A percentile compares a stretch with the other conserved stretches of the same genome.
These are phyloP conservation scores for Carduelis carduelis DNA, from an alignment of 2,797 vertebrate genomes.

Conservation along the genomic window DNA sequence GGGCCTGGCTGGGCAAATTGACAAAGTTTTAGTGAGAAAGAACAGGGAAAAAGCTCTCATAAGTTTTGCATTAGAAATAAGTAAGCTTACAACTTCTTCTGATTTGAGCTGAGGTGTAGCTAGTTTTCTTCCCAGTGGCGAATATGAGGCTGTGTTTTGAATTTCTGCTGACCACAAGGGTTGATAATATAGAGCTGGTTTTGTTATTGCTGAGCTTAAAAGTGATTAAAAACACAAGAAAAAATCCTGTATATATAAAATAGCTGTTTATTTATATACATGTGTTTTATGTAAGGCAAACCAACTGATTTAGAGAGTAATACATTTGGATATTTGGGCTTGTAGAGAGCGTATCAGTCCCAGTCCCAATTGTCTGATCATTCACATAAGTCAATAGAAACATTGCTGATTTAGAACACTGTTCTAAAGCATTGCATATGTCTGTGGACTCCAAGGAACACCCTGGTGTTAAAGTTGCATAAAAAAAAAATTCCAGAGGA, in stretches of 20 bases:
- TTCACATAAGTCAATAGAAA: background rate
- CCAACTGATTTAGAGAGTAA: background rate
- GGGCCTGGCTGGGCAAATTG: background rate
- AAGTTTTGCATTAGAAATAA: background rate
- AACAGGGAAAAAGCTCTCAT: fast-evolving
- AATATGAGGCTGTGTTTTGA: background rate
- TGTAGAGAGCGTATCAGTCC: background rate
- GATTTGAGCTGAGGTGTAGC: background rate
- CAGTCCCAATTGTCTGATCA: background rate
- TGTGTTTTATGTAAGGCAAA: background rate
- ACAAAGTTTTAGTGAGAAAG: background rate
- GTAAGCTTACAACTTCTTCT: background rate
- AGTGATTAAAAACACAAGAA: background rate
- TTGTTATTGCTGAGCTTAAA: background rate
- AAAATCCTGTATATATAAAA: background rate
- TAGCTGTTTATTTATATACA: background rate
- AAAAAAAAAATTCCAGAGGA: background rate
- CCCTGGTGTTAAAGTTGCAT: background rate
- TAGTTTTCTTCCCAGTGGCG: background rate
- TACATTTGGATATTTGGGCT: background rate
- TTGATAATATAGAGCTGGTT: background rate
- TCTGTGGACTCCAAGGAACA: background rate
- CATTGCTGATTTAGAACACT: background rate
- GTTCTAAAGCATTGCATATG: background rate
- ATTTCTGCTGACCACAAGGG: background rate